These are phyloP conservation scores for Larimichthys crocea DNA, from an alignment of 2,113 vertebrate species.

Conservation along the genomic window DNA sequence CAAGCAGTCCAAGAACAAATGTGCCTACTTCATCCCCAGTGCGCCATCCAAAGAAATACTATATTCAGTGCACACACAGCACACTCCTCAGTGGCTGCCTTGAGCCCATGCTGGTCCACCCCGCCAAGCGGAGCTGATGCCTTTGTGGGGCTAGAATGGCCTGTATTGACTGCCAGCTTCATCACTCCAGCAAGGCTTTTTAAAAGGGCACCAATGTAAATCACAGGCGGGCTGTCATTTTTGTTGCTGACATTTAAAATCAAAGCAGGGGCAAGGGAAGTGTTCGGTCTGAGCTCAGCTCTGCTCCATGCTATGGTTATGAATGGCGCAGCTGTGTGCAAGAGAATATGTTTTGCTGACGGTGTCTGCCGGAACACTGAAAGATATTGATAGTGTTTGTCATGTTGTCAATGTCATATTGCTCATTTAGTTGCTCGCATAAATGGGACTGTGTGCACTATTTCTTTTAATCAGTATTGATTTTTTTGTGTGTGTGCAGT, in stretches of 20 bases:
- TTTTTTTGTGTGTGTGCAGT: conserved; percentile 17
- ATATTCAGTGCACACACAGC: conserved; percentile 26
- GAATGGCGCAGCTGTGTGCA: conserved; percentile 29
- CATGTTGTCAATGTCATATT: not conserved
- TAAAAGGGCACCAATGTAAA: conserved; percentile 77
- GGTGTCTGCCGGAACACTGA: not conserved
- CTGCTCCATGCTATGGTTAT: conserved; percentile 27
- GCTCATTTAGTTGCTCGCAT: conserved; percentile 11
- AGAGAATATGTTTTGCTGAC: conserved; percentile 5
- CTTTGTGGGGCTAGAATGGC: conserved; percentile 34
- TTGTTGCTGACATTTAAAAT: conserved; percentile 73
- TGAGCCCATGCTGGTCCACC: not conserved
- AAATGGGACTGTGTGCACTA: conserved; percentile 1
- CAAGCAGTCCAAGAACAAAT: conserved; percentile 31
- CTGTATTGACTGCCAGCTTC: conserved; percentile 59
- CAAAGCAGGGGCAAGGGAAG: conserved; percentile 43
- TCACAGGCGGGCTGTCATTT: conserved; percentile 64
- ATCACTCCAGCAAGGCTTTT: conserved; percentile 61
- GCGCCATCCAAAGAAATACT: conserved; percentile 35
- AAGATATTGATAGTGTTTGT: conserved; percentile 6
- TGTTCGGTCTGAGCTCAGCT: conserved; percentile 24
- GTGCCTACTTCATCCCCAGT: conserved; percentile 28
- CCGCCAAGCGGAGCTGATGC: conserved; percentile 20
- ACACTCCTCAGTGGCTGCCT: conserved; percentile 25
- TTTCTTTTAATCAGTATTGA: conserved; percentile 42